These are phyloP conservation scores for Zaprionus kolodkinae DNA, from an alignment of 1,140 invertebrate genomes.

Conservation along the genomic window DNA sequence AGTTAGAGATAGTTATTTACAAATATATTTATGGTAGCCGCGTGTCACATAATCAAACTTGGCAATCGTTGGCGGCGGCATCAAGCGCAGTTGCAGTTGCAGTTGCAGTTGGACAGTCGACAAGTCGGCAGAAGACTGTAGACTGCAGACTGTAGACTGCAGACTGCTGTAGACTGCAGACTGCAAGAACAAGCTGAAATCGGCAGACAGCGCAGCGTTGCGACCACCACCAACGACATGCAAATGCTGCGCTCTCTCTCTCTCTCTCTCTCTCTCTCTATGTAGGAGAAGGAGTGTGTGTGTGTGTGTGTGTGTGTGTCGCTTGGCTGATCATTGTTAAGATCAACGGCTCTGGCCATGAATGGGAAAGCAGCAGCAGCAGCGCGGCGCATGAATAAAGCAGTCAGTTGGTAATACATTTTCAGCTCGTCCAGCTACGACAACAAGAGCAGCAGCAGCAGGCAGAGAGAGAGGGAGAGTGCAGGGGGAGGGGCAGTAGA, in stretches of 20 bases:
- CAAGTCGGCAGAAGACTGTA: slow-evolving; percentile 14
- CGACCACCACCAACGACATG: slow-evolving; percentile 59
- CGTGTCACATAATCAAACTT: slow-evolving; percentile 59
- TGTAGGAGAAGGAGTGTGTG: slow-evolving; percentile 23
- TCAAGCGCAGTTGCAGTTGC: slow-evolving; percentile 38
- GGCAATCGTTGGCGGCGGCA: slow-evolving; percentile 55
- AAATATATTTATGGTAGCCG: slow-evolving; percentile 51
- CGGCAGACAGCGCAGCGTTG: slow-evolving; percentile 28
- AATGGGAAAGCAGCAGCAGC: slow-evolving; percentile 33
- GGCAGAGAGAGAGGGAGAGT: neutral
- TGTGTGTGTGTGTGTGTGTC: slow-evolving; percentile 52
- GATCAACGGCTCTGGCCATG: slow-evolving; percentile 58
- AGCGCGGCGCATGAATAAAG: slow-evolving; percentile 65
- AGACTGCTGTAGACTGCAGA: slow-evolving; percentile 10
- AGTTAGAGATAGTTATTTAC: slow-evolving; percentile 15
- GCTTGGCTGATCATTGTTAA: slow-evolving; percentile 80
- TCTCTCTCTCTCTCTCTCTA: neutral
- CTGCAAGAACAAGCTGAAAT: slow-evolving; percentile 27
- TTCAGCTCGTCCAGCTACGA: slow-evolving; percentile 31
- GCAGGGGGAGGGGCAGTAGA: neutral
- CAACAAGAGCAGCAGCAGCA: slow-evolving; percentile 21
- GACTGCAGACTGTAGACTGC: slow-evolving; percentile 13
- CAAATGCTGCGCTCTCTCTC: slow-evolving; percentile 37
- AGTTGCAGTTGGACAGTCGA: slow-evolving; percentile 19
- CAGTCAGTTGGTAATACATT: slow-evolving; percentile 76